Percentiles rank a stretch among this genome's conserved stretches.
phyloP scores from a whole-genome alignment of 2,888 invertebrate genomes.

The Hermaeophaga mercurialis region DNA sequence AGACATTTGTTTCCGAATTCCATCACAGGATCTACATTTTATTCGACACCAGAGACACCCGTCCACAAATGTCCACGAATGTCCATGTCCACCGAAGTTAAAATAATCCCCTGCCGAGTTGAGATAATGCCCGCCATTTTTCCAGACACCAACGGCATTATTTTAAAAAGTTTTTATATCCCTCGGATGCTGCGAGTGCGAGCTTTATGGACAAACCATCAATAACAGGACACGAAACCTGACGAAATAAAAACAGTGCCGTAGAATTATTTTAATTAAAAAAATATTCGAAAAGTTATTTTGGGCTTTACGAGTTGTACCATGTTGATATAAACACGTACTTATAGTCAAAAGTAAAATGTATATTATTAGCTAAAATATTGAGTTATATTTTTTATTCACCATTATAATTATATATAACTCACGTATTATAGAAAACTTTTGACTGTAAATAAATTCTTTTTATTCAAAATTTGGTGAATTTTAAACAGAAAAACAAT shows the following conservation, averaged over 20 bases:
- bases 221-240: conserved; percentile 41
- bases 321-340: too few species aligned
- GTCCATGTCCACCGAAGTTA: conserved; percentile 27
- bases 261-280: neutral
- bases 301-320: too few species aligned
- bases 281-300: too few species aligned
- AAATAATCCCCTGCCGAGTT: conserved; percentile 54
- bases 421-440: too few species aligned
- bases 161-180: conserved; percentile 59
- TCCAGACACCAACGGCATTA: conserved; percentile 57
- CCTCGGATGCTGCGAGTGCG: conserved; percentile 45
- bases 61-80: conserved; percentile 25
- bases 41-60: conserved; percentile 34
- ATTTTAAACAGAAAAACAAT: too few species aligned
- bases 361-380: too few species aligned
- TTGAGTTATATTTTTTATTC: too few species aligned
- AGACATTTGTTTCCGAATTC: conserved; percentile 25
- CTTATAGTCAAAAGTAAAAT: too few species aligned
- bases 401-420: too few species aligned
- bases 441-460: too few species aligned
- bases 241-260: conserved; percentile 25
- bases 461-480: too few species aligned
- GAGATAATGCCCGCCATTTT: conserved; percentile 57
- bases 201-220: conserved; percentile 50
- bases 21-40: conserved; percentile 34